These are phyloP conservation scores for Philopedon plagiatum DNA, from an alignment of 2,888 invertebrate species.

Conservation along the genomic window DNA sequence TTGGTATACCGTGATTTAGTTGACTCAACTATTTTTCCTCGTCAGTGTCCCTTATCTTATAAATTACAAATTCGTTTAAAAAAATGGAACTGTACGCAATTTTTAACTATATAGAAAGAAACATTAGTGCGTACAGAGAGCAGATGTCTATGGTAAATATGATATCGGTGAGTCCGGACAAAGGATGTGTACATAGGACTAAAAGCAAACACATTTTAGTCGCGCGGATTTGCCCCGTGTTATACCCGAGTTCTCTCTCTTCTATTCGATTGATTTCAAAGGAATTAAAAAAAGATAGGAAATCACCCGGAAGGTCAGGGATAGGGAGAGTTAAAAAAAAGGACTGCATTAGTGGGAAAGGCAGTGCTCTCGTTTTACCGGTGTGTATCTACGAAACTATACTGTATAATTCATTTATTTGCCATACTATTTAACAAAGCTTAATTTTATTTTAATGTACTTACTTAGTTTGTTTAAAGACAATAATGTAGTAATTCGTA, in stretches of 20 bases:
- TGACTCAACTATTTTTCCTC: too few relatives aligned
- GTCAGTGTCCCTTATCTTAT: too few relatives aligned
- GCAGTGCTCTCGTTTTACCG: slow-evolving; percentile 57
- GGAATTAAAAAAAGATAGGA: slow-evolving; percentile 34
- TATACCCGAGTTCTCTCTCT: slow-evolving; percentile 43
- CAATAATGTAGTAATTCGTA: slow-evolving; percentile 18
- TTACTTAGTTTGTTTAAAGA: slow-evolving; percentile 17
- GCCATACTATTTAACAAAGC: slow-evolving; percentile 32
- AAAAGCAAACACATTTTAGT: slow-evolving; percentile 62
- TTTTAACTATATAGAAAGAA: slow-evolving; percentile 27
- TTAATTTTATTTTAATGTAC: slow-evolving; percentile 39
- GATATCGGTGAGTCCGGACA: slow-evolving; percentile 68
- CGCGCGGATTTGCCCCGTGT: slow-evolving; percentile 52
- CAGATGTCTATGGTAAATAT: slow-evolving; percentile 69
- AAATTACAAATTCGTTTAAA: too few relatives aligned
- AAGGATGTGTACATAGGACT: slow-evolving; percentile 70
- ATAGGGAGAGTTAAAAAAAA: slow-evolving; percentile 47
- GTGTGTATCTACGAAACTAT: not conserved
- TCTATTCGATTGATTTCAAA: slow-evolving; percentile 12
- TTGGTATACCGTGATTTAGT: too few relatives aligned
- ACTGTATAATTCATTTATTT: slow-evolving; percentile 38
- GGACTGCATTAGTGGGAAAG: slow-evolving; percentile 59
- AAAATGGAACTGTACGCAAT: not conserved
- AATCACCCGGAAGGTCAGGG: slow-evolving; percentile 29
- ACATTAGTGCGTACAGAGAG: slow-evolving; percentile 54